Base-by-base conservation (phyloP, 2,113 vertebrate species). In the Sylvilagus bachmani region DNA sequence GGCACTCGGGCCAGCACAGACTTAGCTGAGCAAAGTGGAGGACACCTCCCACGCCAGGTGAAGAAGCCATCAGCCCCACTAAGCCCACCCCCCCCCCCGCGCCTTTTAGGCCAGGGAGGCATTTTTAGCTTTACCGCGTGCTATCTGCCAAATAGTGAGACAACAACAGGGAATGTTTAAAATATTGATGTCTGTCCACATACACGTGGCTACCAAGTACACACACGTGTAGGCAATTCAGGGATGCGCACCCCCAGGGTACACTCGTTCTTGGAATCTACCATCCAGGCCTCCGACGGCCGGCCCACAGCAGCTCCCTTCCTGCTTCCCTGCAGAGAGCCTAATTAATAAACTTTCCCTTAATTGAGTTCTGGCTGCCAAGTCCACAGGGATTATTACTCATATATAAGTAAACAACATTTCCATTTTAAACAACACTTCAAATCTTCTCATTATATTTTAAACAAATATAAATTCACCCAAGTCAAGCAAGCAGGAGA, bases 311-410 rank as follows among this genome's bases (percentile, higher is more conserved):
- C 75, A 93, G 74, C 94, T 94, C 73, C 33, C 80, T 92, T 87
- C 94, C 77, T 38, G 97, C 97, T 95, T 88, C 86, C 93, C 95
- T 0, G 0, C 75, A 92, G 97, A 92, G 96, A 94, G 75, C 94
- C 97, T 98, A 98, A 98, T 98, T 98, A 98, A 98, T 97, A 98
- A 98, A 97, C 82, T 90, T 97, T 86, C 51, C 92, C 87, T 96
- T 98, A 98, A 98, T 95, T 98, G 97, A 97, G 95, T 97, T 97
- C 97, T 97, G 94, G 80, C 90, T 97, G 96, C 85, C 75, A 97
- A 6, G 97, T 96, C 97, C 95, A 92, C 89, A 25, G 95, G 95
- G 96, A 73, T 98, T 98, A 97, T 98, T 96, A 96, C 94, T 97
- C 97, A 97, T 96, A 97, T 77, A 95, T 86, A 97, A 96, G 97